These are phyloP conservation scores for Odobenus rosmarus DNA, from an alignment of 2,113 vertebrate genomes.

Conservation along the genomic window DNA sequence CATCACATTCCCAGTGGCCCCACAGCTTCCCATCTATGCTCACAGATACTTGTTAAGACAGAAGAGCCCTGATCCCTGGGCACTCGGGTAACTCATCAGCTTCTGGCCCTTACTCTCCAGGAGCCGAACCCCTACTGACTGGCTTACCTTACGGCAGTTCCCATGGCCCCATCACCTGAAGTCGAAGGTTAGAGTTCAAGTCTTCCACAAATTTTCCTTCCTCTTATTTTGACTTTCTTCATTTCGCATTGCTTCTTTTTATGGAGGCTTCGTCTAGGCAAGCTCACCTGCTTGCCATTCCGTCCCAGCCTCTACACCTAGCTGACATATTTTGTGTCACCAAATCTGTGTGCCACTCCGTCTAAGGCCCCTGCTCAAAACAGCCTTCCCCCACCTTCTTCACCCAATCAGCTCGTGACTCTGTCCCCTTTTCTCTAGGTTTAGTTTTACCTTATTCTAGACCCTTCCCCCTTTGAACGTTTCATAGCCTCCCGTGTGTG, in stretches of 20 bases:
- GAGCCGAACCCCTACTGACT: background rate
- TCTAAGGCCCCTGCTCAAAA: background rate
- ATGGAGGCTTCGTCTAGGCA: background rate
- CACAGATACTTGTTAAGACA: background rate
- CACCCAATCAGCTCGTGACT: accelerated
- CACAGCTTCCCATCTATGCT: background rate
- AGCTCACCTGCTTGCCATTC: background rate
- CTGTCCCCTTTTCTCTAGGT: background rate
- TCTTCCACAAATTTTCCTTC: background rate
- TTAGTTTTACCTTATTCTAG: background rate
- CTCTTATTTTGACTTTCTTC: background rate
- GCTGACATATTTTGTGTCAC: background rate
- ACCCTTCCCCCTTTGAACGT: background rate
- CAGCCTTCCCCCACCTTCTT: background rate
- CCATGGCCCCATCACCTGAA: background rate
- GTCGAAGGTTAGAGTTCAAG: background rate
- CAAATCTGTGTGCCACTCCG: background rate
- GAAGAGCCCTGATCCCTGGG: background rate
- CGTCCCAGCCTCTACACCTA: background rate
- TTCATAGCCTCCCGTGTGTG: background rate
- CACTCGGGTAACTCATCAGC: background rate
- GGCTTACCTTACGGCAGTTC: background rate
- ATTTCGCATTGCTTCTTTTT: background rate
- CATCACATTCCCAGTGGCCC: background rate
- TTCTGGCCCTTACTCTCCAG: background rate